Evolutionary conservation across 2,888 invertebrate genomes (phyloP).

Genomic region (Drosophila vallismaia): DNA sequence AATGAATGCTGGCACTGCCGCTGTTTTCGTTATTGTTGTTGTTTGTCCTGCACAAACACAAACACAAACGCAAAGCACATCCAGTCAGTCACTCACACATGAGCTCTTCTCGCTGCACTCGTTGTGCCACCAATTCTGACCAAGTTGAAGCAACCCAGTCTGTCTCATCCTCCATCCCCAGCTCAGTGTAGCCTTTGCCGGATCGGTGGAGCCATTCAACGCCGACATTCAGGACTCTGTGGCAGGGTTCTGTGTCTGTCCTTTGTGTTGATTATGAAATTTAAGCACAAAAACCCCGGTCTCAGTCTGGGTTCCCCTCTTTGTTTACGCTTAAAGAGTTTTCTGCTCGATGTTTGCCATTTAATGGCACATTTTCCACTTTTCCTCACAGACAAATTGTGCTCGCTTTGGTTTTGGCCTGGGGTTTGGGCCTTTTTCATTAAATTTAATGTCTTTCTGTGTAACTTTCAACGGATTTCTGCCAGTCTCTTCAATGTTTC

Average conservation of each 20-base stretch:
- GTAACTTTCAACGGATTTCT: conserved; percentile 52
- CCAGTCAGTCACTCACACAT: conserved; percentile 43
- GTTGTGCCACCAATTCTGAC: conserved; percentile 60
- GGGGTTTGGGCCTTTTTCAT: conserved; percentile 39
- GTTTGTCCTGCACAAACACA: conserved; percentile 60
- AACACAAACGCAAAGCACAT: conserved; percentile 17
- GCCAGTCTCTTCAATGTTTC: conserved; percentile 16
- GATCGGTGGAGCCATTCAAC: conserved; percentile 71
- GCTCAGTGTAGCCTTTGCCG: conserved; percentile 59
- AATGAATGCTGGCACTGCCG: conserved; percentile 34
- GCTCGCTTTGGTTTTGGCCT: conserved; percentile 33
- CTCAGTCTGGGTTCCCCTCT: conserved; percentile 47
- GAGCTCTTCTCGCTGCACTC: conserved; percentile 68
- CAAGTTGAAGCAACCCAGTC: conserved; percentile 37
- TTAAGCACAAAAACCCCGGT: conserved; percentile 69
- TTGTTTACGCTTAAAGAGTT: conserved; percentile 35
- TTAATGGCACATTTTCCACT: conserved; percentile 75
- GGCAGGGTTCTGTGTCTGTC: conserved; percentile 32
- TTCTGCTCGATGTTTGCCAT: conserved; percentile 57
- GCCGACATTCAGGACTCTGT: conserved; percentile 27
- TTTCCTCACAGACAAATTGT: conserved; percentile 43
- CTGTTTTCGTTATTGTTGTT: conserved; percentile 49
- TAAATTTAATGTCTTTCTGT: conserved; percentile 63
- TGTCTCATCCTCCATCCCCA: not conserved
- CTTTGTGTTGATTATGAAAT: conserved; percentile 78